Percentiles rank a stretch among this genome's conserved stretches.
These are phyloP conservation scores for Armadillidium nasatum DNA, from an alignment of 1,140 invertebrate genomes.

Conservation along the genomic window DNA sequence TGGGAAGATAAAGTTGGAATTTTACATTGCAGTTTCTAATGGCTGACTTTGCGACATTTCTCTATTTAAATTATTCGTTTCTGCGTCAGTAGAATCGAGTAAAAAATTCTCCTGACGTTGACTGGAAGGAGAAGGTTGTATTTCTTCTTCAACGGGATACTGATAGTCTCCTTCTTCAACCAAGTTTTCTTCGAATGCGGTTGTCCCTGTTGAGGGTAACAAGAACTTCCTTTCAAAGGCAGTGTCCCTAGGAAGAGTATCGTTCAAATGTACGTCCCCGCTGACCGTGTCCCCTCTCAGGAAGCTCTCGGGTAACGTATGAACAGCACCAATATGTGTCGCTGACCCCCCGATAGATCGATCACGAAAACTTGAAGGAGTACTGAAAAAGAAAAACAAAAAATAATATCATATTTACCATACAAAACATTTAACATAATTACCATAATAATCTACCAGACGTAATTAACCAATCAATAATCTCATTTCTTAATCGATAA, in stretches of 20 bases:
- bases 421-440: no score
- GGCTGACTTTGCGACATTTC: constrained; percentile 35
- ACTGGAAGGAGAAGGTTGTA: constrained; percentile 26
- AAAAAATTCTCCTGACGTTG: constrained; percentile 26
- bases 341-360: neutral
- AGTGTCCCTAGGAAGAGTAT: constrained; percentile 31
- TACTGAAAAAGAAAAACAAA: constrained; percentile 16
- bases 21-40: constrained; percentile 36
- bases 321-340: neutral
- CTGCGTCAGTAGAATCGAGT: constrained; percentile 1
- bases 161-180: neutral
- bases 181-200: neutral
- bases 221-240: neutral
- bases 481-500: no score
- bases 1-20: neutral
- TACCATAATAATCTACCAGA: no score
- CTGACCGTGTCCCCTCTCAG: neutral
- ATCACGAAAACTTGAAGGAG: constrained; percentile 25
- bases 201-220: neutral
- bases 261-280: constrained; percentile 30
- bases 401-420: neutral
- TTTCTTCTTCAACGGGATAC: neutral
- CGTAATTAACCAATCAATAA: no score
- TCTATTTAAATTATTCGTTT: neutral
- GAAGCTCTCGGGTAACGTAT: neutral